Evolutionary conservation across 2,888 invertebrate species (phyloP), one percentile per base, ranked within the genome.

Genomic region (Lepidochitona cinerea): DNA sequence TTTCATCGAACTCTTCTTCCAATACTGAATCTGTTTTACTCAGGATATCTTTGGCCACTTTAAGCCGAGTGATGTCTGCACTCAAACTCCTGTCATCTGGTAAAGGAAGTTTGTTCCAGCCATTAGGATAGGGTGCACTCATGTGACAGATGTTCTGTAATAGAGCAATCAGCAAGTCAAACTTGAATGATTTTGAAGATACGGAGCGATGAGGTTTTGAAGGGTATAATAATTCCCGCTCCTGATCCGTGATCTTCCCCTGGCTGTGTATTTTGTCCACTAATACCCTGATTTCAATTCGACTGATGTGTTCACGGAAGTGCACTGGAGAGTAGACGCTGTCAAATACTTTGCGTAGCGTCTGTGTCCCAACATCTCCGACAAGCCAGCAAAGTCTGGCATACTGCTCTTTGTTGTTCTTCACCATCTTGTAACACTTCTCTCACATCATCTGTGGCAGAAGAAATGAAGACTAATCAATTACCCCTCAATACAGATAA

Each of bases 71-170:
- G 6, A 89, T 79, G 74, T 88, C 86, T 0, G 88, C 88, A 35
- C 87, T 84, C 1, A 87, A 76, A 41, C 87, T 85, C 36, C 75
- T 78, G 73, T 89, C 89, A 1, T 74, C 77, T 6, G 79, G 75
- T 7, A 83, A 77, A 0, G 89, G 89, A 5, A 79, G 69, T 29
- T 79, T 76, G 36, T 78, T 68, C 89, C 89, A 89, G 23, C 89
- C 88, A 73, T 85, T 81, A 1, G 89, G 89, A 72, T 88, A 88
- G 29, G 89, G 89, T 5, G 88, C 83, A 68, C 83, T 82, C 18
- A 89, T 79, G 74, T 87, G 86, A 71, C 88, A 88, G 32, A 87
- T 79, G 9, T 83, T 83, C 75, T 87, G 84, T 54, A 88, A 82
- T 14, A 89, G 80, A 7, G 83, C 77, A 12, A 81, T 75, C 65